Evolutionary conservation across 1,140 invertebrate genomes (phyloP).

Genomic region (Melitaea cinxia): DNA sequence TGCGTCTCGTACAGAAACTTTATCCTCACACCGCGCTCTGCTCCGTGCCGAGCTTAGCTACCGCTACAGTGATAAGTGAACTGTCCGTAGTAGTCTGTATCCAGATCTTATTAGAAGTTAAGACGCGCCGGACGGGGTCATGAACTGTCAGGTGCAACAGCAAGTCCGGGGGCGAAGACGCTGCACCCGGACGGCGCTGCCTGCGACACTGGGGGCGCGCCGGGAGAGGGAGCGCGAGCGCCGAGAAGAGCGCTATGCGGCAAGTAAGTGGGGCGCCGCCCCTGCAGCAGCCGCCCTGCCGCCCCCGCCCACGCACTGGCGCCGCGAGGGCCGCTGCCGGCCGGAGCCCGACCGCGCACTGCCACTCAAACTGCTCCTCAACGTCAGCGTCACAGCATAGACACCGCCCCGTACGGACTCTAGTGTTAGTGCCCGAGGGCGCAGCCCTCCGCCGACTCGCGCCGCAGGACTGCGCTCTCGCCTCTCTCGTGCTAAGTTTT

Average conservation of each 20-base stretch:
- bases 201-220: slow-evolving; percentile 44
- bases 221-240: slow-evolving; percentile 47
- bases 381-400: slow-evolving; percentile 63
- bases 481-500: slow-evolving; percentile 72
- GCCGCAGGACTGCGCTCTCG: slow-evolving; percentile 48
- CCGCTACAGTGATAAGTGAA: slow-evolving; percentile 69
- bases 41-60: slow-evolving; percentile 47
- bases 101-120: slow-evolving; percentile 39
- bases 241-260: slow-evolving; percentile 70
- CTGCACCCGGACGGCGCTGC: slow-evolving; percentile 43
- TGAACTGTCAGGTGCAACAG: slow-evolving; percentile 62
- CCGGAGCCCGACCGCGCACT: slow-evolving; percentile 67
- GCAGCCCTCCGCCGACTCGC: slow-evolving; percentile 40
- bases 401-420: slow-evolving; percentile 54
- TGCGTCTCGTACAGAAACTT: slow-evolving; percentile 39
- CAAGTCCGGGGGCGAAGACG: slow-evolving; percentile 51
- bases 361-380: slow-evolving; percentile 71
- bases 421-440: slow-evolving; percentile 67
- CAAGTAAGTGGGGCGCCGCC: slow-evolving; percentile 78
- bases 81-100: slow-evolving; percentile 49
- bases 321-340: slow-evolving; percentile 65
- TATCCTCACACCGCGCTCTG: slow-evolving; percentile 53
- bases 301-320: slow-evolving; percentile 77
- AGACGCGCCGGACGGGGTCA: slow-evolving; percentile 41
- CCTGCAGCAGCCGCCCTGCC: slow-evolving; percentile 74